Conservation (phyloP, 1,140 invertebrate genomes). For the Nixonia krombeini region DNA sequence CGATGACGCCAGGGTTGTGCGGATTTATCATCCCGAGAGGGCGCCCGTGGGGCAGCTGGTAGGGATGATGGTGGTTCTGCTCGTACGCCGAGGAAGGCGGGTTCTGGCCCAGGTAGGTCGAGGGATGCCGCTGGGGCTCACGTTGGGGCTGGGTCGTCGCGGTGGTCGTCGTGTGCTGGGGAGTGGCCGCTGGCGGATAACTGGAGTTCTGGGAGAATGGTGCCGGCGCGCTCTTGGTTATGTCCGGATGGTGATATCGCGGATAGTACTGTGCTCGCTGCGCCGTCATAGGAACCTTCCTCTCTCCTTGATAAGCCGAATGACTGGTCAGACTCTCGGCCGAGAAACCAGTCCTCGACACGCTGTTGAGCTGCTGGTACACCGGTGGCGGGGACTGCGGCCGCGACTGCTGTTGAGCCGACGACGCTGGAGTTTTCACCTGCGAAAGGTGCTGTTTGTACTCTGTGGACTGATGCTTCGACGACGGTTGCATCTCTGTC, state of each 20-base stretch:
- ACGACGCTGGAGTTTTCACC: slow-evolving; percentile 62
- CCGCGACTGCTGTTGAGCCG: slow-evolving; percentile 61
- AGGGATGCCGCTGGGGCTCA: neutral
- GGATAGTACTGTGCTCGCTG: slow-evolving; percentile 66
- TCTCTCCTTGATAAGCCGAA: slow-evolving; percentile 48
- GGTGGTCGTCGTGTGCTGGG: neutral
- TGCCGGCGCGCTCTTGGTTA: slow-evolving; percentile 62
- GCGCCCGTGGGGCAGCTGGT: neutral
- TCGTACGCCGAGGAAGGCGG: neutral
- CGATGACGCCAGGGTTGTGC: slow-evolving; percentile 31
- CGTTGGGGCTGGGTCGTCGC: neutral
- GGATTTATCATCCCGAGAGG: slow-evolving; percentile 11
- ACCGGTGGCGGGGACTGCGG: slow-evolving; percentile 62
- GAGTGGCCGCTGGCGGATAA: slow-evolving; percentile 44
- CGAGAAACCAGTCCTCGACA: slow-evolving; percentile 52
- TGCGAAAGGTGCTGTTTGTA: slow-evolving; percentile 52
- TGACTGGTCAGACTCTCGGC: slow-evolving; percentile 53
- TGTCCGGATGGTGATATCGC: slow-evolving; percentile 66
- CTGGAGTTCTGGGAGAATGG: slow-evolving; percentile 58
- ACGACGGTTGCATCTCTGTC: slow-evolving; percentile 67
- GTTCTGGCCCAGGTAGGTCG: slow-evolving; percentile 1
- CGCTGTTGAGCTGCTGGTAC: slow-evolving; percentile 62
- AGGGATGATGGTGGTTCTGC: slow-evolving; percentile 12
- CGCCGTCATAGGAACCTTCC: slow-evolving; percentile 42
- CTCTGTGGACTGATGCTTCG: slow-evolving; percentile 62